phyloP scores from a whole-genome alignment of 2,113 vertebrate species.

The Macroglossus sobrinus region DNA sequence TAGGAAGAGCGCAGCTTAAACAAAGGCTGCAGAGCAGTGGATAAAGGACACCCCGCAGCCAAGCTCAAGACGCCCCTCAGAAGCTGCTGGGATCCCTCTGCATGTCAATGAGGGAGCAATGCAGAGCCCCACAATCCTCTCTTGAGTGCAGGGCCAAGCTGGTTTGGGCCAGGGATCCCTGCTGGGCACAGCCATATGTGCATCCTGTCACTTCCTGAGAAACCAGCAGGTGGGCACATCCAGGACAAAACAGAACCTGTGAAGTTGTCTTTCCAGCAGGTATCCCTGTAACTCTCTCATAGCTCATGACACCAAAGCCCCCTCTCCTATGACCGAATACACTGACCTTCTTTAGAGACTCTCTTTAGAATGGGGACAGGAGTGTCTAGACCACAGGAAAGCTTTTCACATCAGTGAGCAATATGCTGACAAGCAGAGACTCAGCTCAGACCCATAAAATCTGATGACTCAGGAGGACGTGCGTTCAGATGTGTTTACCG shows the following conservation, averaged over 20 bases:
- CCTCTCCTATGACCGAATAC: not conserved
- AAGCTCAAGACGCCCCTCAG: not conserved
- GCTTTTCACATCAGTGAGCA: not conserved
- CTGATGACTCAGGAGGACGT: not conserved
- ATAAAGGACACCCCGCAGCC: not conserved
- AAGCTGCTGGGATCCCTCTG: too few relatives aligned
- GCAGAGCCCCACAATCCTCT: not conserved
- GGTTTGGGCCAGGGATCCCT: too few relatives aligned
- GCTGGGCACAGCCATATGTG: not conserved
- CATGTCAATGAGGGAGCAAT: fast-evolving
- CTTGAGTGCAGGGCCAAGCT: not conserved
- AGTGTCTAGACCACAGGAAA: not conserved
- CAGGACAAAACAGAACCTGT: not conserved
- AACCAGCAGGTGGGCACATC: not conserved
- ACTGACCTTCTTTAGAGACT: not conserved
- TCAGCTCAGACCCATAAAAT: not conserved
- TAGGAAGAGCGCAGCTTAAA: not conserved
- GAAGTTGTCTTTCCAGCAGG: not conserved
- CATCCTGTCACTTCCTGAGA: not conserved
- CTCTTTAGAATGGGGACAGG: not conserved
- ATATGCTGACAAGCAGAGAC: not conserved
- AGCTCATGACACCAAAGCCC: not conserved
- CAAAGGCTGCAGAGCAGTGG: not conserved
- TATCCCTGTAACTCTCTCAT: not conserved
- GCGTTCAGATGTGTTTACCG: not conserved